Evolutionary conservation across 1,140 invertebrate species (phyloP).

Genomic region (Dinoponera quadriceps): DNA sequence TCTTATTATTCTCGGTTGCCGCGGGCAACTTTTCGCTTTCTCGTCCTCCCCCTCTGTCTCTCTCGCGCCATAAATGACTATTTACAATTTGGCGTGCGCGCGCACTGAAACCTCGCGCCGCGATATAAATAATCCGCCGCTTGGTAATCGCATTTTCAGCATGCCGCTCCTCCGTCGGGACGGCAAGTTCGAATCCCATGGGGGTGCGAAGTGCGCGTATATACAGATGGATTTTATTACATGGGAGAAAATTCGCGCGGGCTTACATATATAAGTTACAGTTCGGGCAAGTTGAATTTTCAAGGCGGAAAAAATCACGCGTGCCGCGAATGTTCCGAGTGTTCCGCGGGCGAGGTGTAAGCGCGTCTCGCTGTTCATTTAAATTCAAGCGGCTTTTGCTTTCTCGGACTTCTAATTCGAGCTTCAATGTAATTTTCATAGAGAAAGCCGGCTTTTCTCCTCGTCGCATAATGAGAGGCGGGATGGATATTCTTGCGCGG

Average conservation of each 20-base stretch:
- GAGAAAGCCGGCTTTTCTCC: constrained; percentile 35
- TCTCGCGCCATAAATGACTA: constrained; percentile 21
- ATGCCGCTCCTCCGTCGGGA: background rate
- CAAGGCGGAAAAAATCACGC: constrained; percentile 17
- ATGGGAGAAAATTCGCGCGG: background rate
- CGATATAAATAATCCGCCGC: constrained; percentile 14
- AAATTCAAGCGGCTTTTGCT: constrained; percentile 12
- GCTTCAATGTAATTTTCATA: constrained; percentile 28
- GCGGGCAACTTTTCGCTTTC: background rate
- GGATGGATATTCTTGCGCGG: background rate
- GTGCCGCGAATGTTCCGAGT: background rate
- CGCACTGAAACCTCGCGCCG: constrained; percentile 12
- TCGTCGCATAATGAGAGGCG: constrained; percentile 45
- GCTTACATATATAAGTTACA: no score
- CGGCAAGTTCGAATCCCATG: constrained; percentile 34
- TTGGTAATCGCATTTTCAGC: constrained; percentile 35
- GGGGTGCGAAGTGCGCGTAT: background rate
- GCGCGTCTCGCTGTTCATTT: constrained; percentile 3
- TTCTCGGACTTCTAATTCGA: constrained; percentile 24
- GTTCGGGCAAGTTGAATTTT: background rate
- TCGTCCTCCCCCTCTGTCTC: background rate
- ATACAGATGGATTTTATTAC: constrained; percentile 9
- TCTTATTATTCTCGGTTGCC: background rate
- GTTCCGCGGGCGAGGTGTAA: no score
- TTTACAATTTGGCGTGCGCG: constrained; percentile 27